Percentiles rank a stretch among this genome's conserved stretches.
These are phyloP conservation scores for Pongo pygmaeus DNA, from an alignment of 2,113 vertebrate genomes.

Conservation along the genomic window DNA sequence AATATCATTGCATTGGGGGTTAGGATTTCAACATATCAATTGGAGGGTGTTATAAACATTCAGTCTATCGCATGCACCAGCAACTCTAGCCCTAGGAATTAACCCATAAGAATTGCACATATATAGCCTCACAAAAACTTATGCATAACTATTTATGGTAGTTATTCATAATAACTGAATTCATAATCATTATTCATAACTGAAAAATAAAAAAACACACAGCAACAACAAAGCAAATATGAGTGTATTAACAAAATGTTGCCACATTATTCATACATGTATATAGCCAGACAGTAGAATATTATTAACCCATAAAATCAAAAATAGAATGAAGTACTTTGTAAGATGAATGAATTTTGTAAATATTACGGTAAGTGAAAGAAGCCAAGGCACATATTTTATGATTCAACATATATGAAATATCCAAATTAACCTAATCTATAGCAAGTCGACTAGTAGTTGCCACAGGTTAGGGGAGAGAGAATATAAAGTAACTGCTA, in stretches of 20 bases:
- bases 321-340: neutral
- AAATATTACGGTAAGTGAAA: neutral
- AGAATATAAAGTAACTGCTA: neutral
- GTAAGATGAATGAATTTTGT: neutral
- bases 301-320: neutral
- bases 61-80: neutral
- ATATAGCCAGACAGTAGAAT: neutral
- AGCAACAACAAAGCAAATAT: neutral
- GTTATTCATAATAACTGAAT: neutral
- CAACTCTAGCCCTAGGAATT: neutral
- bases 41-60: neutral
- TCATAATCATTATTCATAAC: no score
- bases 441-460: neutral
- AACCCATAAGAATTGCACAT: neutral
- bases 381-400: neutral
- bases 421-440: neutral
- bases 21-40: neutral
- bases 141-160: neutral
- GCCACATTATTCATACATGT: no score
- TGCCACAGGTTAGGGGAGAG: neutral
- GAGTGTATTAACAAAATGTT: neutral
- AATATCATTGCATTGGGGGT: neutral
- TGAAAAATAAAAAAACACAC: neutral
- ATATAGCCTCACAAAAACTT: neutral
- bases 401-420: no score